These are phyloP conservation scores for Trypoxylon attenuatum DNA, from an alignment of 2,888 invertebrate genomes.

Conservation along the genomic window DNA sequence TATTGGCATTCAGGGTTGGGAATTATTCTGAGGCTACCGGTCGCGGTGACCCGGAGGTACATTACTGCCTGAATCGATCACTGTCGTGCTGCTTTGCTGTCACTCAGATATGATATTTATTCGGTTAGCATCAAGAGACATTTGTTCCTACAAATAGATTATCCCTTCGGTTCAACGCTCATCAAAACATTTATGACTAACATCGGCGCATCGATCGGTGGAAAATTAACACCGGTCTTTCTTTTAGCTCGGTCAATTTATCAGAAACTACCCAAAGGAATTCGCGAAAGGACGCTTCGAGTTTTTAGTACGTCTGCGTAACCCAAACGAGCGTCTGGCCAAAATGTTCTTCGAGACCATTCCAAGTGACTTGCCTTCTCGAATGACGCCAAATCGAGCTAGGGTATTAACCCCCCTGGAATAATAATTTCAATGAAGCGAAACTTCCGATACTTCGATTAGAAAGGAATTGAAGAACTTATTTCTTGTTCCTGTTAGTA, in stretches of 20 bases:
- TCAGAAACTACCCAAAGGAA: background rate
- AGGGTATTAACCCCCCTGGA: no score
- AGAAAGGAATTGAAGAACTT: no score
- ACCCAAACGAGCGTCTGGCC: background rate
- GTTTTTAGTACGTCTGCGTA: background rate
- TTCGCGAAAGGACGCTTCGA: background rate
- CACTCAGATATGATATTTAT: conserved; percentile 13
- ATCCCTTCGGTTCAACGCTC: no score
- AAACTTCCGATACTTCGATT: no score
- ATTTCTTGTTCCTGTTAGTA: no score
- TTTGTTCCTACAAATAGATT: no score
- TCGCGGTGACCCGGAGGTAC: background rate
- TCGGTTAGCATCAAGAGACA: no score
- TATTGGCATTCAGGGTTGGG: conserved; percentile 16
- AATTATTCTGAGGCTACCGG: background rate
- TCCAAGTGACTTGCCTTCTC: no score
- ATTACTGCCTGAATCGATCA: conserved; percentile 14
- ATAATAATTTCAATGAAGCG: no score
- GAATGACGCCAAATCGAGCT: no score
- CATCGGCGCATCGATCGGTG: background rate
- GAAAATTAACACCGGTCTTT: background rate
- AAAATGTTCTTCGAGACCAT: no score
- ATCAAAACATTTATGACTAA: no score
- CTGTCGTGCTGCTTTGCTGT: background rate
- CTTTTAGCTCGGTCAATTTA: background rate